phyloP scores from a whole-genome alignment of 2,113 vertebrate species.

The Marmota flaviventris region DNA sequence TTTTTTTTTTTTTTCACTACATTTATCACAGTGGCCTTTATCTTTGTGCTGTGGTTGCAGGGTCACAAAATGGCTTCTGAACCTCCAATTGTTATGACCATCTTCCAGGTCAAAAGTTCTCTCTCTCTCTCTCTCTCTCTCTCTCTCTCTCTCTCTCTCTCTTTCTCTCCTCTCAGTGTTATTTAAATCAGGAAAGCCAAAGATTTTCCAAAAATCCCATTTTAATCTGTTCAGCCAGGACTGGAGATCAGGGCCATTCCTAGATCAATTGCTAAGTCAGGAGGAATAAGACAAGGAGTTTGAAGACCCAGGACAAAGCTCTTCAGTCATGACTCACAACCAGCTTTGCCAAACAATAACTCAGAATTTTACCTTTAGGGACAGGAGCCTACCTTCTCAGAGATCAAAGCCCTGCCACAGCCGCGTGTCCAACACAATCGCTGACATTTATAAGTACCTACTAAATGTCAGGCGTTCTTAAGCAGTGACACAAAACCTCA shows the following conservation, averaged over 20 bases:
- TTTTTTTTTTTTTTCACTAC: background rate
- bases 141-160: background rate
- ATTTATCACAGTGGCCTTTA: background rate
- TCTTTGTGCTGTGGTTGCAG: background rate
- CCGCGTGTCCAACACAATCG: background rate
- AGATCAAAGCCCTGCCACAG: background rate
- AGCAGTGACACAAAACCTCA: background rate
- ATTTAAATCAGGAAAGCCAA: background rate
- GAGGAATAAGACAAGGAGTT: background rate
- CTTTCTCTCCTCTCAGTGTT: background rate
- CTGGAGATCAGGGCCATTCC: background rate
- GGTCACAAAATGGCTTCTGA: background rate
- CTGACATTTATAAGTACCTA: background rate
- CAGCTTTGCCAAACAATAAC: background rate
- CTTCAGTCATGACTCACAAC: background rate
- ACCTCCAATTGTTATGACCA: background rate
- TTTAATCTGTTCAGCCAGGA: background rate
- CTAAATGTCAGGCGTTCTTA: slow-evolving; percentile 20
- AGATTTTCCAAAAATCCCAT: background rate
- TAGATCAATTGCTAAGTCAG: background rate
- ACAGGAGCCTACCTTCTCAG: background rate
- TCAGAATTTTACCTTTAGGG: slow-evolving; percentile 5
- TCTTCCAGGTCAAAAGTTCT: background rate
- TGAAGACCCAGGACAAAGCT: background rate
- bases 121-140: background rate